Evolutionary conservation across 2,113 vertebrate species (phyloP), one percentile per base, ranked within the genome.

Genomic region (Chloebia gouldiae): DNA sequence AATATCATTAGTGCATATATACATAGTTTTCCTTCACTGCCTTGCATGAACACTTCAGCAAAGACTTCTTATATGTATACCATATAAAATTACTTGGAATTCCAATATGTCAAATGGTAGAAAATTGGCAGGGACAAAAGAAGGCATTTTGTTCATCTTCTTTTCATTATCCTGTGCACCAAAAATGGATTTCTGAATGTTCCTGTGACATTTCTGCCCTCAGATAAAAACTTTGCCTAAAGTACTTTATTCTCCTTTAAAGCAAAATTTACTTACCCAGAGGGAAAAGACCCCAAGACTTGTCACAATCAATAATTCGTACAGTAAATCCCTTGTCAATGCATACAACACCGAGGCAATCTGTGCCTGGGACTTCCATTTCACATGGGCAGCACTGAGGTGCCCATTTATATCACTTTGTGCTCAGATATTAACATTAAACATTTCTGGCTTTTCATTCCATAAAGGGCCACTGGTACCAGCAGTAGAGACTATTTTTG

Each of bases 41-140:
- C 50, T 4, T 70, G 88, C 57, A 85, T 60, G 24, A 86, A n/a
- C 71, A 94, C 83, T 72, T 81, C 86, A 96, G 69, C 39, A 66
- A 92, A 98, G 76, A 3, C 18, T 54, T 56, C 75, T 86, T 59
- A 57, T 68, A 65, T 20, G 25, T 89, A 91, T 96, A 88, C 23
- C 53, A 8, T 37, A 78, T 56, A 7, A 82, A 85, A 23, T 80
- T 49, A 87, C 54, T 83, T 70, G 57, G 6, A 76, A 89, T 23
- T 81, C 44, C 81, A 81, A 25, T 51, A 53, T 5, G 8, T 64
- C 60, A 70, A 66, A 68, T 6, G 27, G 23, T 40, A 73, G 42
- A 4, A 27, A 86, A 60, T 39, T 24, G 10, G 7, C 49, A n/a
- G 18, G 14, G 35, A 56, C 7, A n/a, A 33, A 44, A 53, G 4